Conservation (phyloP, 2,797 vertebrate species). For the Cirrhinus mrigala region DNA sequence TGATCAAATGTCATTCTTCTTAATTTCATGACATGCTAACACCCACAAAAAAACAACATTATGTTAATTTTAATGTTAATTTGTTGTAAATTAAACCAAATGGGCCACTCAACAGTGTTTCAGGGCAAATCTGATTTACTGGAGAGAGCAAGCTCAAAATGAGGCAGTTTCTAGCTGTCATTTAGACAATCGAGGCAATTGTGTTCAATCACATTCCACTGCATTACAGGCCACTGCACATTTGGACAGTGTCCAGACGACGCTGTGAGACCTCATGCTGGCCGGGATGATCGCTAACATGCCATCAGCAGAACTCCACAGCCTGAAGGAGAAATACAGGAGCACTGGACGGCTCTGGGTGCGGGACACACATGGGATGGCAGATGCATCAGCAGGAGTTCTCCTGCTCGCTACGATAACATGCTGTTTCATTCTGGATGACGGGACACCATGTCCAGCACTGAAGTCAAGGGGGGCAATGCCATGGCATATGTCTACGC, state of each 20-base stretch:
- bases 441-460: conserved; percentile 1
- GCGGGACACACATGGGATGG: conserved; percentile 32
- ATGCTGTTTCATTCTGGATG: conserved; percentile 10
- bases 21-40: background rate
- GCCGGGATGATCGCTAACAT: conserved; percentile 31
- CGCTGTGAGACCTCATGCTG: conserved; percentile 14
- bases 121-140: conserved; percentile 25
- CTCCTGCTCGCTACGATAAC: background rate
- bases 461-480: conserved; percentile 14
- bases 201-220: conserved; percentile 38
- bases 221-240: conserved; percentile 48
- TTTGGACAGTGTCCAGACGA: conserved; percentile 40
- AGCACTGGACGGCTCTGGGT: conserved; percentile 16
- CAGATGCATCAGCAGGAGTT: conserved; percentile 29
- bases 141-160: conserved; percentile 14
- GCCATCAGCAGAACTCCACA: conserved; percentile 33
- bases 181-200: conserved; percentile 44
- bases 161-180: conserved; percentile 29
- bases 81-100: background rate
- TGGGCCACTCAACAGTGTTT: background rate
- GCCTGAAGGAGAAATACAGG: conserved; percentile 29
- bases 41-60: background rate
- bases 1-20: background rate
- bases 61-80: background rate
- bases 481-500: background rate